Base-by-base conservation (phyloP, 1,140 invertebrate species). In the Cepaea nemoralis region DNA sequence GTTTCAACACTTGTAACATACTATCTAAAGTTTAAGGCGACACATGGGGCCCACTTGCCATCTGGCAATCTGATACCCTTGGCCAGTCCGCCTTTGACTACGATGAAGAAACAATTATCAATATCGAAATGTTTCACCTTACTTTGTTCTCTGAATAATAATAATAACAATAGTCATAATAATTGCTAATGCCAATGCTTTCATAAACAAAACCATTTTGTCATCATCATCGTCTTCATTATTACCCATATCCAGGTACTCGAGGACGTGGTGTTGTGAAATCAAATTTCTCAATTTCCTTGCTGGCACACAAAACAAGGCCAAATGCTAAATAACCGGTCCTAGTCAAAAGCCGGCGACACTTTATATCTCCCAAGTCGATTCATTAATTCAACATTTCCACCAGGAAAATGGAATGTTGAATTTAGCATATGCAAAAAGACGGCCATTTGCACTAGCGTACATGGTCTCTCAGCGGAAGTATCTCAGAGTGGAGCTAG, bases 381-480 rank as follows among this genome's bases (percentile, higher is more conserved):
- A 63, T 63, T 31, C n/a, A 63, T 63, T 31, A 31, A 63, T 63
- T 16, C 59, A 31, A 63, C 59, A 63, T 27, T 63, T 27, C 6
- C 2, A 63, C 1, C 19, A 31, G 27, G 59, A 63, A 55, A 63
- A 63, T 63, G 59, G 59, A 63, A 63, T 63, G 59, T 63, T 31
- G 59, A 63, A 63, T 63, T 63, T 63, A 63, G 59, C 59, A 63
- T 63, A 63, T 63, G 59, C 59, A 63, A 63, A 63, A 63, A 31
- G 16, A 5, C 27, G 2, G 27, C 19, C 59, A 63, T 63, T 27
- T 31, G 59, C 59, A 63, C 59, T 63, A 6, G 59, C 59, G 27
- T 27, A 63, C 59, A 63, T 31, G 59, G 59, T 16, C 16, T 63
- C 59, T 19, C 59, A 6, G 27, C 59, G 59, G 59, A 31, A 31